Conservation (phyloP, 2,113 vertebrate genomes). For the Dicentrarchus labrax region DNA sequence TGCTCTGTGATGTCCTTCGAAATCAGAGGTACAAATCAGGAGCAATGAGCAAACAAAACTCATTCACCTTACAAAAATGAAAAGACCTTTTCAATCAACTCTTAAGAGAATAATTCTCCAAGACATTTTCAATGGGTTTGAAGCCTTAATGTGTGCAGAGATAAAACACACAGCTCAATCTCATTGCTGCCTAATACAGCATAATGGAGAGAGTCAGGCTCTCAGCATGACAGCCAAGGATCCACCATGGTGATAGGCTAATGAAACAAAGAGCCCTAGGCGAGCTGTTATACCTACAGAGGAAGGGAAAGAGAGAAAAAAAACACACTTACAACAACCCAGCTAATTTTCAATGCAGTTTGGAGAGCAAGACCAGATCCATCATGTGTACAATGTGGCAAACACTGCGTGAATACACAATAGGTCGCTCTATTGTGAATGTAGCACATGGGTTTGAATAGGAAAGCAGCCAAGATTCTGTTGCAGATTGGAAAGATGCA, state of each 20-base stretch:
- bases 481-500: conserved; percentile 31
- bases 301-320: neutral
- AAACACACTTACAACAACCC: conserved; percentile 31
- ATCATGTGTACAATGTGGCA: conserved; percentile 38
- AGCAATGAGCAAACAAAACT: conserved; percentile 40
- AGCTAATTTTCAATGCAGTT: conserved; percentile 60
- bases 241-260: conserved; percentile 66
- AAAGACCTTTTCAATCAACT: conserved; percentile 59
- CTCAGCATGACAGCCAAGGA: conserved; percentile 64
- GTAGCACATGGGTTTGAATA: conserved; percentile 26
- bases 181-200: conserved; percentile 60
- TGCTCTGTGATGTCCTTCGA: conserved; percentile 39
- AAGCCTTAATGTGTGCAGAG: conserved; percentile 55
- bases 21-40: conserved; percentile 45
- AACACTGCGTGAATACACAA: conserved; percentile 47
- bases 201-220: conserved; percentile 67
- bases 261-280: conserved; percentile 74
- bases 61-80: conserved; percentile 48
- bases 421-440: conserved; percentile 21
- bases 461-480: conserved; percentile 46
- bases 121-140: conserved; percentile 39
- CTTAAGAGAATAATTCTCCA: conserved; percentile 45
- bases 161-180: conserved; percentile 64
- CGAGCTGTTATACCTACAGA: conserved; percentile 64
- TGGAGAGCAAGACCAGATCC: conserved; percentile 38